These are phyloP conservation scores for Aspidiotus destructor DNA, from an alignment of 2,888 invertebrate genomes.

Conservation along the genomic window DNA sequence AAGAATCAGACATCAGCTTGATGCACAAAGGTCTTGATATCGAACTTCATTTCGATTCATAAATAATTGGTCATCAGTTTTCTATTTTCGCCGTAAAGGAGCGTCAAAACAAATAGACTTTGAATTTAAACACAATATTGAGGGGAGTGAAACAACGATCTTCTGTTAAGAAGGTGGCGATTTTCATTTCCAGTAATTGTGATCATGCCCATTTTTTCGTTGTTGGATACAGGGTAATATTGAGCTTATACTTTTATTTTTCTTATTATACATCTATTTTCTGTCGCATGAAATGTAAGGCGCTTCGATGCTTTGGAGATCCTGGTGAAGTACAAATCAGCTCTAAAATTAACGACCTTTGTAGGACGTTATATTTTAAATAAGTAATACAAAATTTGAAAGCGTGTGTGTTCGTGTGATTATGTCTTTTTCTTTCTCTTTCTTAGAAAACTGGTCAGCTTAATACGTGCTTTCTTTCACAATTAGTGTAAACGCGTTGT, in stretches of 20 bases:
- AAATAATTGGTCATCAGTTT: too few species aligned
- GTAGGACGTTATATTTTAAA: too few species aligned
- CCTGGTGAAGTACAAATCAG: slow-evolving; percentile 26
- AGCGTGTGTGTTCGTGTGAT: too few species aligned
- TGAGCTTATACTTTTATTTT: slow-evolving; percentile 28
- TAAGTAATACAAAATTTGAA: too few species aligned
- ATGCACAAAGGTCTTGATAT: too few species aligned
- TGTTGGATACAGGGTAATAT: slow-evolving; percentile 28
- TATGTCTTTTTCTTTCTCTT: background rate
- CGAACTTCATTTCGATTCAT: too few species aligned
- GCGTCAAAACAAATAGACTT: too few species aligned
- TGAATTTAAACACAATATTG: too few species aligned
- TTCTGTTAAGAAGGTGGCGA: too few species aligned
- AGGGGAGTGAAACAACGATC: too few species aligned
- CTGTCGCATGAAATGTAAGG: background rate
- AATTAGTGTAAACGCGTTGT: background rate
- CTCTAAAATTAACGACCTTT: background rate
- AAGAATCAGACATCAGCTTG: too few species aligned
- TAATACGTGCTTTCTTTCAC: background rate
- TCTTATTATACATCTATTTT: background rate
- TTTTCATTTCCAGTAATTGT: slow-evolving; percentile 9
- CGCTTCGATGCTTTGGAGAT: background rate
- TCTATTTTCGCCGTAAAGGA: too few species aligned
- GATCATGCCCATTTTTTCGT: slow-evolving; percentile 28
- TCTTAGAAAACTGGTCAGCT: background rate